These are phyloP conservation scores for Callyntrura guangdongensis DNA, from an alignment of 2,888 invertebrate genomes.

Conservation along the genomic window DNA sequence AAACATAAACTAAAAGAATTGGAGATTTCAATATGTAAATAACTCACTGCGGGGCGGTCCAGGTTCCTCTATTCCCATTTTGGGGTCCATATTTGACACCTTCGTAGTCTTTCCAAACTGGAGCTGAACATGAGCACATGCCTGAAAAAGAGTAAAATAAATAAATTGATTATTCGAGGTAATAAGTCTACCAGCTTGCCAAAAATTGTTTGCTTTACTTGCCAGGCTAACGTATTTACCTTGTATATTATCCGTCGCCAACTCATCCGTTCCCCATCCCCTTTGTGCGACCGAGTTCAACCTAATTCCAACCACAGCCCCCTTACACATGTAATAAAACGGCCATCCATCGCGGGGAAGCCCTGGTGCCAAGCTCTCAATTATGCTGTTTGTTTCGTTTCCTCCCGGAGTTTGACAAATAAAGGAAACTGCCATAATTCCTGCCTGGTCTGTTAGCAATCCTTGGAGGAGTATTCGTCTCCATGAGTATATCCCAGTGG, in stretches of 20 bases:
- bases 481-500: constrained; percentile 79
- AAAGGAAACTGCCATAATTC: constrained; percentile 68
- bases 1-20: too few species aligned
- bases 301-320: constrained; percentile 75
- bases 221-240: too few species aligned
- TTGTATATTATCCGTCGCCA: constrained; percentile 79
- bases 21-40: neutral
- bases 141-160: too few species aligned
- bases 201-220: too few species aligned
- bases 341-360: constrained; percentile 75
- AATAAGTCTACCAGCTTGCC: too few species aligned
- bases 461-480: constrained; percentile 67
- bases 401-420: constrained; percentile 66
- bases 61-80: constrained; percentile 76
- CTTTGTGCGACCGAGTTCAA: constrained; percentile 69
- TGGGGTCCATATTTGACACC: constrained; percentile 53
- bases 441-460: constrained; percentile 67
- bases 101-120: constrained; percentile 78
- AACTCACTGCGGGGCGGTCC: constrained; percentile 70
- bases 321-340: constrained; percentile 73
- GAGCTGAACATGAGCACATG: constrained; percentile 78
- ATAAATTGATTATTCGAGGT: too few species aligned
- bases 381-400: constrained; percentile 31
- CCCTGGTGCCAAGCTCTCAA: constrained; percentile 66
- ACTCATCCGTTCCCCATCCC: constrained; percentile 54